These are phyloP conservation scores for Trichonephila clavata DNA, from an alignment of 1,140 invertebrate species.

Conservation along the genomic window DNA sequence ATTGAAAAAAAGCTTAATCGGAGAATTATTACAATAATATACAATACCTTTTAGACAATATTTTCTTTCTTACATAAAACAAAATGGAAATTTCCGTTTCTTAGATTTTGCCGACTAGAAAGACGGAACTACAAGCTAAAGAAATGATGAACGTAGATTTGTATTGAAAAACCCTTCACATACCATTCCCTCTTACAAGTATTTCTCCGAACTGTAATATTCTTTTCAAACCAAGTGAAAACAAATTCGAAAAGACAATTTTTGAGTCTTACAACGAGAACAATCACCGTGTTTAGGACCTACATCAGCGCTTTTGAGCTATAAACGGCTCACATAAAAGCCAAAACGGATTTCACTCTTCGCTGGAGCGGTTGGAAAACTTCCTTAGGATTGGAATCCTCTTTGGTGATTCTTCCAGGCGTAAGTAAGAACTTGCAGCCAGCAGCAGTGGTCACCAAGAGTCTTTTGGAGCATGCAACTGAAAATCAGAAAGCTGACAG, in stretches of 20 bases:
- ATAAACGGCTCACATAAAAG: not conserved
- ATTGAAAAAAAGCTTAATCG: no score
- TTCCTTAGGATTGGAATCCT: not conserved
- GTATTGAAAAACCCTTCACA: no score
- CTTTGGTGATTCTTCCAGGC: not conserved
- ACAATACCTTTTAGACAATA: no score
- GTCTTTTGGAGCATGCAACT: not conserved
- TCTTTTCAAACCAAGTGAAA: not conserved
- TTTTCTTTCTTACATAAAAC: no score
- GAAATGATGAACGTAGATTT: no score
- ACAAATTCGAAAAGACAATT: not conserved
- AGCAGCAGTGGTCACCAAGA: not conserved
- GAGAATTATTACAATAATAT: no score
- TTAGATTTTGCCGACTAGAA: no score
- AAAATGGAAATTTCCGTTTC: no score
- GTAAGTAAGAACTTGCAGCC: not conserved
- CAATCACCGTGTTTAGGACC: slow-evolving; percentile 4
- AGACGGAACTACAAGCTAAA: no score
- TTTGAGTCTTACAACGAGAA: not conserved
- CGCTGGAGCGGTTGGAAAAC: not conserved
- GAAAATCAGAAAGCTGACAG: slow-evolving; percentile 48
- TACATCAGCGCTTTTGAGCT: slow-evolving; percentile 10
- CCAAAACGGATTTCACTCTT: not conserved
- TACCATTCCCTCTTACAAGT: no score
- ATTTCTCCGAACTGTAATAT: no score